Evolutionary conservation across 2,113 vertebrate species (phyloP), one percentile per base, ranked within the genome.

Genomic region (Chitala chitala): DNA sequence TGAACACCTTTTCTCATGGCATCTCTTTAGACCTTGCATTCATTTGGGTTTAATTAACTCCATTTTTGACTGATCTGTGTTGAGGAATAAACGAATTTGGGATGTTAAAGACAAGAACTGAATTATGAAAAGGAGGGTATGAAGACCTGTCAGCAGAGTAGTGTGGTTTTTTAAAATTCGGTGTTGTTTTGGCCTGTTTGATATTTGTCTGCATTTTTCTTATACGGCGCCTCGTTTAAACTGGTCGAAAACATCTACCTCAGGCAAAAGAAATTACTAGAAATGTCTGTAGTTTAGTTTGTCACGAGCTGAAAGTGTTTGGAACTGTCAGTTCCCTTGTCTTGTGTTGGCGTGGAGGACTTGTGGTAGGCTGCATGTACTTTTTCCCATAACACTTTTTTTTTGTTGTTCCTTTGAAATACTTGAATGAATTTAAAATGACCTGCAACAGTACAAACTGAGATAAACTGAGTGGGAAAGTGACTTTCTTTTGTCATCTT

Each of bases 1-100:
- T 33, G 26, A 31, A 51, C 44, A 5, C 17, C 33, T 22, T 42
- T 65, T 65, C 24, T 56, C 24, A 22, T 40, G 61, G 33, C 3
- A 17, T 65, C 36, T 69, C 15, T 51, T 69, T 69, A 51, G 68
- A 69, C 33, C 68, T 51, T 69, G 29, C 17, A 69, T 69, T 61
- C 29, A 69, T 69, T 69, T 33, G 26, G 68, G 48, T 69, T 69
- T 69, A 69, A 69, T 69, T 69, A 69, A 53, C 68, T 69, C 3
- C 36, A 24, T 33, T 33, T 51, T 48, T n/a, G 46, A 20, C 66
- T 69, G 48, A 50, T 69, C 53, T 31, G 53, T 69, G 50, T 51
- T 51, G 68, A 51, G 68, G 33, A 12, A n/a, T 24, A 69, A 51
- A 69, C 53, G 20, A 42, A 69, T 51, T 69, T 53, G 68, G 68